Base-by-base conservation (phyloP, 2,113 vertebrate genomes). In the Chloropsis hardwickii region DNA sequence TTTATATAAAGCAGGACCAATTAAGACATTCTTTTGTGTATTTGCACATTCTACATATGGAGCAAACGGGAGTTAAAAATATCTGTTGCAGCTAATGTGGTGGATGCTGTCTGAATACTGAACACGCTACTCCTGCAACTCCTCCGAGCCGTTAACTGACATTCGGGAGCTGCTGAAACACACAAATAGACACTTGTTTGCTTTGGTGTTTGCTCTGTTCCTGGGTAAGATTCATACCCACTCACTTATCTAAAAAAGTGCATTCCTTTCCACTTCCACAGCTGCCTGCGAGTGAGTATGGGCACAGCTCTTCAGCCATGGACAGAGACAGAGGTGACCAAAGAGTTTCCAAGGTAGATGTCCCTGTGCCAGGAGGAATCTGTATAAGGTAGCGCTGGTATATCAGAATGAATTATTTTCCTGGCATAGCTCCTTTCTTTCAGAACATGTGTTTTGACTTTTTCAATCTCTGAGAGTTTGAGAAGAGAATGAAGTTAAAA, bases 1-100 rank as follows among this genome's bases (percentile, higher is more conserved):
- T 98, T 98, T 98, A 95, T 96, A 98, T 97, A 97, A 98, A 98
- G 97, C 95, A 97, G 93, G 91, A 94, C 95, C 96, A 98, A 98
- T 98, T 98, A 98, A 97, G 96, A 96, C 93, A 96, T 97, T 97
- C 96, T 98, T 98, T 97, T 98, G 96, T 97, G 96, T 97, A 92
- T 98, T 97, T 98, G 92, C 96, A 90, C 92, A 94, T 97, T 97
- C 96, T 97, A 96, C 95, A 94, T 97, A 95, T 96, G 94, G 95
- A 95, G 94, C 95, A 95, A 98, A 96, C 92, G 88, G 96, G 94
- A 98, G 96, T 97, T 98, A 97, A 98, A 98, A 98, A 98, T 98
- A 98, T 95, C 95, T 91, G 91, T 95, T 79, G 70, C 90, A 94
- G 94, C 92, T 97, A 98, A 96, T 74, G 77, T 97, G 95, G 97